phyloP scores from a whole-genome alignment of 2,797 vertebrate species.

The Pelochelys cantorii region DNA sequence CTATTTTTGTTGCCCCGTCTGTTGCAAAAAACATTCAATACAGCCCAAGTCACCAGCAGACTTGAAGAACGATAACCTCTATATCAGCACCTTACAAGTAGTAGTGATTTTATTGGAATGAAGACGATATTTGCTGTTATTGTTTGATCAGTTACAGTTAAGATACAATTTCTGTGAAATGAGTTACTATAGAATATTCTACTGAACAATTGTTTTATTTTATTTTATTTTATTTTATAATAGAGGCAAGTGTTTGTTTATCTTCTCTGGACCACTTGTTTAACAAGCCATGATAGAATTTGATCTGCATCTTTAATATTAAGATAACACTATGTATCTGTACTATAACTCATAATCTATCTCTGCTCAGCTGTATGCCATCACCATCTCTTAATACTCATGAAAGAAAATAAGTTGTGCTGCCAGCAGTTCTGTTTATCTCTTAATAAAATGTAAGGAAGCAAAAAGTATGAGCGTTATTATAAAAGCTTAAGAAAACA shows the following conservation, averaged over 20 bases:
- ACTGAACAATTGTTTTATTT: conserved; percentile 37
- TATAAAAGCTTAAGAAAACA: conserved; percentile 30
- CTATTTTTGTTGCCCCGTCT: not conserved
- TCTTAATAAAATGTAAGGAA: conserved; percentile 64
- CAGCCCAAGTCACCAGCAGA: not conserved
- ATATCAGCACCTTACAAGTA: not conserved
- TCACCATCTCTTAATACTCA: not conserved
- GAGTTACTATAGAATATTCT: conserved; percentile 59
- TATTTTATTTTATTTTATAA: conserved; percentile 57
- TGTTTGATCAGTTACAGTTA: not conserved
- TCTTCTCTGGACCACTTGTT: conserved; percentile 31
- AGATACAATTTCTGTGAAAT: conserved; percentile 15
- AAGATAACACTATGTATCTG: not conserved
- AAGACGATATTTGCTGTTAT: not conserved
- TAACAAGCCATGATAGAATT: conserved; percentile 55
- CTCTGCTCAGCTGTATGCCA: not conserved
- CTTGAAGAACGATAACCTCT: not conserved
- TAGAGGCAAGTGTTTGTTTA: not conserved
- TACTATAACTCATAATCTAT: not conserved
- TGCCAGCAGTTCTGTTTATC: not conserved
- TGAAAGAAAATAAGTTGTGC: not conserved
- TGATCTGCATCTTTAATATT: conserved; percentile 51
- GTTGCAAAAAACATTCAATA: not conserved
- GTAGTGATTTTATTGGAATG: not conserved
- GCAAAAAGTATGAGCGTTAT: not conserved